Evolutionary conservation across 2,797 vertebrate species (phyloP).

Genomic region (Lacerta agilis): DNA sequence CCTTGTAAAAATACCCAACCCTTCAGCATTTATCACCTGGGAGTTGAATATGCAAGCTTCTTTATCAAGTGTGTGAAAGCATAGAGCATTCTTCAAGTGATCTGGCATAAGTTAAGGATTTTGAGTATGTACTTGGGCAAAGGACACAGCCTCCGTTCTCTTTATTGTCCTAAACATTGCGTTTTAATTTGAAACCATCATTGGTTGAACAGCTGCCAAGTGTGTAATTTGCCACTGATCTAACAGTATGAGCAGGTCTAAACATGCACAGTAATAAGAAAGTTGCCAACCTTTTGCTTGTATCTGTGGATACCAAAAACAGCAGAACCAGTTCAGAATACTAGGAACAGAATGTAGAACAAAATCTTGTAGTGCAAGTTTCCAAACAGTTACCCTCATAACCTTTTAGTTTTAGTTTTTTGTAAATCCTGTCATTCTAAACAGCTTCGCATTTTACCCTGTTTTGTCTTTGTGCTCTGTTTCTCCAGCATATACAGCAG

Average conservation of each 20-base stretch:
- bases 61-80: conserved; percentile 38
- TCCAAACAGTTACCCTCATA: conserved; percentile 85
- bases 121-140: conserved; percentile 67
- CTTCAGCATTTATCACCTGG: conserved; percentile 38
- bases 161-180: conserved; percentile 78
- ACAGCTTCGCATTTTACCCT: conserved; percentile 50
- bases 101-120: conserved; percentile 53
- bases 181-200: conserved; percentile 78
- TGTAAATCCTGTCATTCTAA: conserved; percentile 53
- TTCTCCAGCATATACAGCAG: conserved; percentile 95
- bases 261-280: conserved; percentile 87
- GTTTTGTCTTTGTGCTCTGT: conserved; percentile 52
- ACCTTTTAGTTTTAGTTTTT: conserved; percentile 74
- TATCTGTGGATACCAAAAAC: conserved; percentile 99
- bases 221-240: conserved; percentile 84
- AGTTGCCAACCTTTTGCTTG: conserved; percentile 87
- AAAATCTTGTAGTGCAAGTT: conserved; percentile 89
- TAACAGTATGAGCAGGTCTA: conserved; percentile 92
- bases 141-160: conserved; percentile 75
- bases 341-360: conserved; percentile 76
- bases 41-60: neutral
- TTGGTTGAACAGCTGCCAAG: conserved; percentile 84
- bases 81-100: conserved; percentile 49
- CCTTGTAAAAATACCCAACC: conserved; percentile 16
- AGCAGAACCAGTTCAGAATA: conserved; percentile 92